Conservation (phyloP, 2,797 vertebrate species). For the Halcyon leucocephala region DNA sequence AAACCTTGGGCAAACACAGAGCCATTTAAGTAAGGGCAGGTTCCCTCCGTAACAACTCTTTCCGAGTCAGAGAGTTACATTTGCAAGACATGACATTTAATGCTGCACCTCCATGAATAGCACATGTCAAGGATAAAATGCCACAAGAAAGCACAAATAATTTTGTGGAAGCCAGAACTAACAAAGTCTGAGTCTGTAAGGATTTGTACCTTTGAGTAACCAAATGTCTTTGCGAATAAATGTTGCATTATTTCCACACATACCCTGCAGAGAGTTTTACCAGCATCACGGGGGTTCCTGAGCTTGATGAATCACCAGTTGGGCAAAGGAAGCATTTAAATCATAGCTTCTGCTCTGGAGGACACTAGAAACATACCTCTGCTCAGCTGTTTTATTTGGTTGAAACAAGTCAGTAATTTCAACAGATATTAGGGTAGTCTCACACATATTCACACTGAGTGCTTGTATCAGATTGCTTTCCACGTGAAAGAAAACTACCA, state of each 20-base stretch:
- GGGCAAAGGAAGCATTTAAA: background rate
- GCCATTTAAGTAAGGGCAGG: background rate
- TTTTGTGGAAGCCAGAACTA: slow-evolving; percentile 16
- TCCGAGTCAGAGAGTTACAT: background rate
- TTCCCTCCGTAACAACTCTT: background rate
- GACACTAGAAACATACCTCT: background rate
- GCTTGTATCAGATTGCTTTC: background rate
- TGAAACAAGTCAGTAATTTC: background rate
- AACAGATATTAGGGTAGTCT: background rate
- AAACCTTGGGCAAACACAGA: background rate
- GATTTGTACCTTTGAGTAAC: slow-evolving; percentile 12
- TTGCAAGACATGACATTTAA: slow-evolving; percentile 31
- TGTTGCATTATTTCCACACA: background rate
- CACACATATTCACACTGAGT: background rate
- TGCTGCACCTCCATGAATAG: background rate
- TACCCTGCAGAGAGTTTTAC: background rate
- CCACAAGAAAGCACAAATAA: slow-evolving; percentile 26
- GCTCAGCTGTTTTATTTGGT: background rate
- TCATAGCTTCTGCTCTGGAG: background rate
- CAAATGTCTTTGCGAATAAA: background rate
- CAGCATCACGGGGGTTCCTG: background rate
- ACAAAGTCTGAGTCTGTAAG: background rate
- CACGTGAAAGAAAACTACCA: background rate
- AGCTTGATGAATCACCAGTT: background rate
- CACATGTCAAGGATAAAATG: background rate